These are phyloP conservation scores for Fistularia tabacaria DNA, from an alignment of 2,797 vertebrate genomes.

Conservation along the genomic window DNA sequence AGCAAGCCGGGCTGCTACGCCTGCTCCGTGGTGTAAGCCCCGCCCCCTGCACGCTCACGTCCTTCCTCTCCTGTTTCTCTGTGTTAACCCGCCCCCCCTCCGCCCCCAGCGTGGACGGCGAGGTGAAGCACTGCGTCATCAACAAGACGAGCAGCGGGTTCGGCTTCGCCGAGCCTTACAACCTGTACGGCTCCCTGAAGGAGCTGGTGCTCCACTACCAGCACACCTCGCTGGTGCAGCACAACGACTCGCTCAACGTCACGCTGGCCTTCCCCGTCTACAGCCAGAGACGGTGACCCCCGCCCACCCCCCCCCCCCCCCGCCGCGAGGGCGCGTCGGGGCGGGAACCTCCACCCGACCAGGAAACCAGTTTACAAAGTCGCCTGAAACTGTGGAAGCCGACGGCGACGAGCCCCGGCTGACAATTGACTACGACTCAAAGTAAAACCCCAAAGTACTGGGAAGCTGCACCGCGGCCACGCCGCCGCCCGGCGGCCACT, in stretches of 20 bases:
- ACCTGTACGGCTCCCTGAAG: conserved; percentile 87
- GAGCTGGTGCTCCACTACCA: conserved; percentile 92
- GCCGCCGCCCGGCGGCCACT: too few relatives aligned
- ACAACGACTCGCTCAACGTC: conserved; percentile 91
- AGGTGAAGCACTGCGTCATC: conserved; percentile 92
- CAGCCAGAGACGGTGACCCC: conserved; percentile 70
- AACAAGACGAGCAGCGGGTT: conserved; percentile 85
- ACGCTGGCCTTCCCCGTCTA: conserved; percentile 87
- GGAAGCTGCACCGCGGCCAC: too few relatives aligned
- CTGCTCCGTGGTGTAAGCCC: conserved; percentile 89
- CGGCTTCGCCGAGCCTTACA: conserved; percentile 89
- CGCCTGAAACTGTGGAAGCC: too few relatives aligned
- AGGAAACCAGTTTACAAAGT: too few relatives aligned
- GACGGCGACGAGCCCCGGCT: too few relatives aligned
- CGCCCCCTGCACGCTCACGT: too few relatives aligned
- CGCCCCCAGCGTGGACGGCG: conserved; percentile 79
- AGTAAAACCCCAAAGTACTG: too few relatives aligned
- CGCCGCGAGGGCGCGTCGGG: too few relatives aligned
- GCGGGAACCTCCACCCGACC: too few relatives aligned
- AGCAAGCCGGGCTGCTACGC: conserved; percentile 88
- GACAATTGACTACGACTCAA: too few relatives aligned
- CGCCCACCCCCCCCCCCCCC: neutral
- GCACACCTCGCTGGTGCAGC: conserved; percentile 89
- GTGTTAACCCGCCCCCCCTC: neutral
- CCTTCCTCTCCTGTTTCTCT: neutral